A percentile compares a stretch with the other conserved stretches of the same genome.
Evolutionary conservation across 2,113 vertebrate species (phyloP).

Genomic region (Antigone vipio): DNA sequence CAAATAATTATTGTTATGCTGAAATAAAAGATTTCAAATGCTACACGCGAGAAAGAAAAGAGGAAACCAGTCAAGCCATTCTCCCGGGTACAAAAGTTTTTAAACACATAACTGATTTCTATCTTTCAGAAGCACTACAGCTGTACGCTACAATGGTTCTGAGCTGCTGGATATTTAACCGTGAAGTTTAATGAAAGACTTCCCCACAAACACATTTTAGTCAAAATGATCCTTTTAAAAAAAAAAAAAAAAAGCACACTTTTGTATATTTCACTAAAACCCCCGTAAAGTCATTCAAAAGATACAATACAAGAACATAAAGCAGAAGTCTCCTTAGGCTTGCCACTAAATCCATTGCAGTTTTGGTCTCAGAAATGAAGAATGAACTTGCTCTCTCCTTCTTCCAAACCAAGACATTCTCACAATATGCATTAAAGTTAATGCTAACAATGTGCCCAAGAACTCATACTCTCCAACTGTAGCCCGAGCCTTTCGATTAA

Average conservation of each 20-base stretch:
- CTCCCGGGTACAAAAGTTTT: slow-evolving; percentile 74
- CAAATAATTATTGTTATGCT: slow-evolving; percentile 81
- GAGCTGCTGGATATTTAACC: slow-evolving; percentile 67
- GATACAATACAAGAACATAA: slow-evolving; percentile 60
- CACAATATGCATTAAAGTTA: slow-evolving; percentile 62
- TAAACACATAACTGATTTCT: slow-evolving; percentile 64
- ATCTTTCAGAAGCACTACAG: slow-evolving; percentile 75
- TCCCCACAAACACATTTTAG: slow-evolving; percentile 65
- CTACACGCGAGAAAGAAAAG: slow-evolving; percentile 69
- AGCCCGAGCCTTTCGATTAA: slow-evolving; percentile 66
- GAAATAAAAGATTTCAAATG: slow-evolving; percentile 76
- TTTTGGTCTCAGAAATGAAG: slow-evolving; percentile 21
- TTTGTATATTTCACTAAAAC: slow-evolving; percentile 55
- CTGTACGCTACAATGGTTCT: slow-evolving; percentile 67
- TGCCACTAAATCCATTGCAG: slow-evolving; percentile 2
- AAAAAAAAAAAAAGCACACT: background rate
- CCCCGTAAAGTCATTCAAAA: slow-evolving; percentile 35
- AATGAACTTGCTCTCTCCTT: slow-evolving; percentile 28
- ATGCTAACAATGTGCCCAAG: slow-evolving; percentile 55
- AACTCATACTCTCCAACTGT: slow-evolving; percentile 62
- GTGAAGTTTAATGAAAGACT: slow-evolving; percentile 73
- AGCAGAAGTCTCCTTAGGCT: slow-evolving; percentile 25
- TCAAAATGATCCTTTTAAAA: slow-evolving; percentile 24
- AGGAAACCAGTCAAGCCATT: slow-evolving; percentile 75
- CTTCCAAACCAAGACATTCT: slow-evolving; percentile 33